A percentile compares a stretch with the other conserved stretches of the same genome.
These are phyloP conservation scores for Tetragonula carbonaria DNA, from an alignment of 2,888 invertebrate genomes.

Conservation along the genomic window DNA sequence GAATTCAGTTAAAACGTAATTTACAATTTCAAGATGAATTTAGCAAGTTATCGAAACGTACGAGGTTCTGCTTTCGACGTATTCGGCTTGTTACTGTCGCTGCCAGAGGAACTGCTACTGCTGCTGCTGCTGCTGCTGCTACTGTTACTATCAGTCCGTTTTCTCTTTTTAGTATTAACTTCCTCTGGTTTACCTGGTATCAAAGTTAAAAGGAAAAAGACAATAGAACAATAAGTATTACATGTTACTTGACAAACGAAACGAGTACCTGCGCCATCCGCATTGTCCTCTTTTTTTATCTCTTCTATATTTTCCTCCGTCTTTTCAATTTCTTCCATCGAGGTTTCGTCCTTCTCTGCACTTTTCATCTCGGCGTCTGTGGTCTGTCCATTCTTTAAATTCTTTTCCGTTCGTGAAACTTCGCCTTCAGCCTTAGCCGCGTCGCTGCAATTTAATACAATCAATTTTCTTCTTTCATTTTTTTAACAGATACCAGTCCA, in stretches of 20 bases:
- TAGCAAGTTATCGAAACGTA: constrained; percentile 56
- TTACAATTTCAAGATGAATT: neutral
- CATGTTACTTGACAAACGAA: neutral
- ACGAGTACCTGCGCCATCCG: constrained; percentile 46
- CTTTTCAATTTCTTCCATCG: constrained; percentile 78
- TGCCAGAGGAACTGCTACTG: constrained; percentile 83
- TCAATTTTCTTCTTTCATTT: neutral
- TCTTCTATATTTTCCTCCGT: constrained; percentile 80
- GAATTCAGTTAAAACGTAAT: neutral
- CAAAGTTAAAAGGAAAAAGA: neutral
- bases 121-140: constrained; percentile 84
- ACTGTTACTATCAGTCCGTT: constrained; percentile 85
- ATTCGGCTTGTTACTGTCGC: constrained; percentile 84
- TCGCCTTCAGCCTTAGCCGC: constrained; percentile 76
- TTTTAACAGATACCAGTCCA: neutral
- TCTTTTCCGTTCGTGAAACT: constrained; percentile 77
- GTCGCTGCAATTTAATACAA: constrained; percentile 36
- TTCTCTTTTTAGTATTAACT: constrained; percentile 85
- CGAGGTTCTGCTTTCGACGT: constrained; percentile 77
- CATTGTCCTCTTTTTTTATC: constrained; percentile 74
- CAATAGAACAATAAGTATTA: neutral
- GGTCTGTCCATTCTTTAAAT: constrained; percentile 84
- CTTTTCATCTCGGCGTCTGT: constrained; percentile 84
- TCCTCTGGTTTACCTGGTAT: constrained; percentile 83
- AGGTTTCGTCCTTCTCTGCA: constrained; percentile 78